Percentiles rank a stretch among this genome's conserved stretches.
These are phyloP conservation scores for Poeciliopsis prolifica DNA, from an alignment of 2,113 vertebrate species.

Conservation along the genomic window DNA sequence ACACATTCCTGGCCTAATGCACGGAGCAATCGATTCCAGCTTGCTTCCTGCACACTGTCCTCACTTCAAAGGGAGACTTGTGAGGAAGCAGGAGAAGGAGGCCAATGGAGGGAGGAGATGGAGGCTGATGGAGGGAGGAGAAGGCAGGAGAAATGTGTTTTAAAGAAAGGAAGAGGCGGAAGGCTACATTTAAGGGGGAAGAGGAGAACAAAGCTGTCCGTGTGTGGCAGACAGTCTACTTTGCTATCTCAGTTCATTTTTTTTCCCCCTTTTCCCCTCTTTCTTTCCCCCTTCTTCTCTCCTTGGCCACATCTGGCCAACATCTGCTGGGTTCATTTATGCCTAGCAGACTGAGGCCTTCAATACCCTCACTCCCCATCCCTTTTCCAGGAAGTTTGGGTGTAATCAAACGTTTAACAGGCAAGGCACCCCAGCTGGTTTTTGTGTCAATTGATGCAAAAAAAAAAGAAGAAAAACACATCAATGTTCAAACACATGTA, in stretches of 20 bases:
- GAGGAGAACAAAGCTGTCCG: slow-evolving; percentile 73
- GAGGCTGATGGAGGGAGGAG: slow-evolving; percentile 15
- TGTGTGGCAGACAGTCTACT: slow-evolving; percentile 49
- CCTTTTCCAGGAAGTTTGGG: slow-evolving; percentile 57
- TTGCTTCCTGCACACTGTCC: slow-evolving; percentile 64
- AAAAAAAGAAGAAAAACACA: background rate
- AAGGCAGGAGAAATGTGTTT: slow-evolving; percentile 15
- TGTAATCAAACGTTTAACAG: slow-evolving; percentile 57
- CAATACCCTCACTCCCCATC: background rate
- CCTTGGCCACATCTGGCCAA: slow-evolving; percentile 63
- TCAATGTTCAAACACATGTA: background rate
- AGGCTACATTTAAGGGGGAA: slow-evolving; percentile 24
- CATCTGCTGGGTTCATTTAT: slow-evolving; percentile 64
- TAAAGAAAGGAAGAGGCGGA: slow-evolving; percentile 12
- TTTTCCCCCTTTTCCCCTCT: slow-evolving; percentile 6
- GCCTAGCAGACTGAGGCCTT: slow-evolving; percentile 38
- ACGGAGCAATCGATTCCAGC: slow-evolving; percentile 77
- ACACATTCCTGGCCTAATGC: slow-evolving; percentile 79
- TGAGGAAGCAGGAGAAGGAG: slow-evolving; percentile 10
- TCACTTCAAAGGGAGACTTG: slow-evolving; percentile 67
- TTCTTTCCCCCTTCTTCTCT: slow-evolving; percentile 2
- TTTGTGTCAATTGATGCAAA: slow-evolving; percentile 12
- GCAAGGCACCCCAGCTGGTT: slow-evolving; percentile 26
- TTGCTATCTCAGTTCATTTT: slow-evolving; percentile 16
- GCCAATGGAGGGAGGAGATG: slow-evolving; percentile 14